Evolutionary conservation across 2,797 vertebrate genomes (phyloP).

Genomic region (Chloroceryle inda): DNA sequence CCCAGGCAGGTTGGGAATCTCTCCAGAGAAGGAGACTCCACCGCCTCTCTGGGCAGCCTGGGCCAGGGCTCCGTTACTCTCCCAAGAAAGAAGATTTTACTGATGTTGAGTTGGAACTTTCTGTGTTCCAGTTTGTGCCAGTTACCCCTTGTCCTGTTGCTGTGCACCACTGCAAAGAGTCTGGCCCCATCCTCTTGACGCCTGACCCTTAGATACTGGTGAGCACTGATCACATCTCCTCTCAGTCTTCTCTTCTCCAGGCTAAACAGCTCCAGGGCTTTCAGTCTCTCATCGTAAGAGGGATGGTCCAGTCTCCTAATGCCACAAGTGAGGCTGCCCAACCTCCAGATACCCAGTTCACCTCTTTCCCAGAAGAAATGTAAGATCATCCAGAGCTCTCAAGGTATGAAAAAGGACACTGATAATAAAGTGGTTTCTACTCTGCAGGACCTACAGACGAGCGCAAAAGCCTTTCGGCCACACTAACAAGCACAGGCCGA

Average conservation of each 20-base stretch:
- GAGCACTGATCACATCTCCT: no score
- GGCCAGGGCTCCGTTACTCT: background rate
- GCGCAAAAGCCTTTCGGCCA: background rate
- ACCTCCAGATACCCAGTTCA: background rate
- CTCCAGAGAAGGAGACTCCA: background rate
- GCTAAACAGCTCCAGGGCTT: background rate
- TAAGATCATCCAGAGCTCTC: background rate
- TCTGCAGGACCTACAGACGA: background rate
- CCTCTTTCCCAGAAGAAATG: background rate
- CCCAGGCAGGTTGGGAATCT: background rate
- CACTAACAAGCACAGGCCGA: background rate
- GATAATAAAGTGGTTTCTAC: constrained; percentile 6
- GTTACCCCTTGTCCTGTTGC: background rate
- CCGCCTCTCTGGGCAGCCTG: background rate
- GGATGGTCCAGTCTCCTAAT: background rate
- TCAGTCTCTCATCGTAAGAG: background rate
- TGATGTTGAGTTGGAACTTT: background rate
- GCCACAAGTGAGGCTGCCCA: background rate
- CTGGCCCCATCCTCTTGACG: background rate
- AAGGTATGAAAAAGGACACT: background rate
- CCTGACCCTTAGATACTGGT: background rate
- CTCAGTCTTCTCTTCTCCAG: background rate
- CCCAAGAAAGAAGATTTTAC: background rate
- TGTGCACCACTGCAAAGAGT: background rate
- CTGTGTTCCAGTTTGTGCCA: background rate